Base-by-base conservation (phyloP, 2,113 vertebrate genomes). In the Thalassoma bifasciatum region DNA sequence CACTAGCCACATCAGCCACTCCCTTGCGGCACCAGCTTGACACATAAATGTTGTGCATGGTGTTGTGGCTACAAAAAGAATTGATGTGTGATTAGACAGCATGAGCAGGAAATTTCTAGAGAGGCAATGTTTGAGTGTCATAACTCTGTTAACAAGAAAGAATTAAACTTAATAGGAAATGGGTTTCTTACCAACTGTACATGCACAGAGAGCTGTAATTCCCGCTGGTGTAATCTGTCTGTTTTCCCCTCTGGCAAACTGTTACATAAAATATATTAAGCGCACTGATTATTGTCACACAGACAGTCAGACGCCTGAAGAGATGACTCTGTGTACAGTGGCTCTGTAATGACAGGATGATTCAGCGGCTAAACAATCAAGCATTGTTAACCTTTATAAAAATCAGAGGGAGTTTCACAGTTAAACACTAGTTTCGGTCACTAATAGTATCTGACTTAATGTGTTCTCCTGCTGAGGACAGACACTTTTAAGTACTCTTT, bases 241-340 rank as follows among this genome's bases (percentile, higher is more conserved):
- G 57, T 67, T 76, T 65, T 72, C 71, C 72, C 74, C 62, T 77
- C 77, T 69, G 24, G 76, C 74, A 75, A 81, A 89, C 46, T 49
- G 50, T 34, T 38, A 44, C 73, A 66, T 74, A 19, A 71, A 72
- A 66, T 58, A 59, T 52, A 75, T 65, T 52, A 42, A 66, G 12
- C 56, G 24, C 47, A 22, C 59, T 67, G 72, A 85, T 86, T 81
- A 84, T 72, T 75, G 68, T 83, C 68, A 81, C 74, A 8, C 49
- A 66, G 69, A 63, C 51, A 7, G 22, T 50, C 10, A 63, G 60
- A 67, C 5, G 53, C 50, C 56, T 7, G 56, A 42, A 12, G 36
- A 57, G 62, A 30, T 26, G 34, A 59, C 23, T 14, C 49, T 37
- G 22, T 67, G 46, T 47, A 34, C 57, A 30, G 12, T 46, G 10